A percentile compares a stretch with the other conserved stretches of the same genome.
These are phyloP conservation scores for Prolemur simus DNA, from an alignment of 2,113 vertebrate genomes.

Conservation along the genomic window DNA sequence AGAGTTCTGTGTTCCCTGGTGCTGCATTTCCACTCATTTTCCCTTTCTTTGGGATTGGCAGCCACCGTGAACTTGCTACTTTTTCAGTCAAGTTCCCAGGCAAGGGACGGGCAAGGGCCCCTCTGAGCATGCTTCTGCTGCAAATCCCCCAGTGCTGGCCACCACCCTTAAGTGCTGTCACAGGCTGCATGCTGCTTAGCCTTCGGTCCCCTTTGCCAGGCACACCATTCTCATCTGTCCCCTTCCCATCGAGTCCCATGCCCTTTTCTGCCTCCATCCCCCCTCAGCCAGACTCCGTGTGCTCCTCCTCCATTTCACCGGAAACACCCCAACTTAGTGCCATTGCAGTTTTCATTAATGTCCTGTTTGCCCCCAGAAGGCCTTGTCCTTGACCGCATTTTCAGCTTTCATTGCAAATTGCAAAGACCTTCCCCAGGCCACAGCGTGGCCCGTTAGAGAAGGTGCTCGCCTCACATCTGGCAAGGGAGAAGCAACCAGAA, in stretches of 20 bases:
- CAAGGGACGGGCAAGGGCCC: background rate
- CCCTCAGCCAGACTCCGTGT: background rate
- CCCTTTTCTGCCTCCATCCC: background rate
- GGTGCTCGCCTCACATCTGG: background rate
- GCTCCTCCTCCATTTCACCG: background rate
- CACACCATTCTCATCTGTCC: background rate
- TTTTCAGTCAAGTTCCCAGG: background rate
- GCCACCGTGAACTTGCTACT: background rate
- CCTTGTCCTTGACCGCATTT: background rate
- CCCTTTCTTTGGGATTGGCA: background rate
- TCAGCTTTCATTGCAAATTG: background rate
- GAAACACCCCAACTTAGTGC: background rate
- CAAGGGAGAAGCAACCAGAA: background rate
- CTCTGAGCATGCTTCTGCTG: background rate
- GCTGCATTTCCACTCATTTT: background rate
- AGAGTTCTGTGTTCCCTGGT: background rate
- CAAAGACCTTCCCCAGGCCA: background rate
- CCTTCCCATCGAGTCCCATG: background rate
- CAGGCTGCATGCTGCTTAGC: background rate
- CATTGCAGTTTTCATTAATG: background rate
- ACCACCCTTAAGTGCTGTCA: background rate
- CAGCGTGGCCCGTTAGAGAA: background rate
- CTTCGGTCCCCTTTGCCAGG: background rate
- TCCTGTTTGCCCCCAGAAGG: background rate
- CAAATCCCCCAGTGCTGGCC: background rate